Percentiles rank a stretch among this genome's conserved stretches.
phyloP scores from a whole-genome alignment of 2,888 invertebrate genomes.

The Ophonus ardosiacus region DNA sequence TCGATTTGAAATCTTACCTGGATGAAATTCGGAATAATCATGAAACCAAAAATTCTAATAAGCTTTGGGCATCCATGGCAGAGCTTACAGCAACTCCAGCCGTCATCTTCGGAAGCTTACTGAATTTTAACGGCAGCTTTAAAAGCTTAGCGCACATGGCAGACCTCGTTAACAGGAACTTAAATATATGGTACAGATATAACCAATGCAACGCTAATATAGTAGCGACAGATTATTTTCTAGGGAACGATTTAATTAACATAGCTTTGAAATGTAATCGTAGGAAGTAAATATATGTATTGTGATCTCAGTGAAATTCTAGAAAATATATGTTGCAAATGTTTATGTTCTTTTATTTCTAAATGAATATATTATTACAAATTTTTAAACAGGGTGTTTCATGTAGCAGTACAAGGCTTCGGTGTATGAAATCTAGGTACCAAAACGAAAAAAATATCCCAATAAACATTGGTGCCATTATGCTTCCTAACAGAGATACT shows the following conservation, averaged over 20 bases:
- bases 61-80: constrained; percentile 84
- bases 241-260: constrained; percentile 85
- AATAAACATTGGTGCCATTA: too few relatives aligned
- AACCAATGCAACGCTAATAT: constrained; percentile 84
- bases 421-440: too few relatives aligned
- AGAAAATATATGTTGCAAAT: not conserved
- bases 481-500: too few relatives aligned
- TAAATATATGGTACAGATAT: constrained; percentile 83
- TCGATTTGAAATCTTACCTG: constrained; percentile 78
- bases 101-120: constrained; percentile 77
- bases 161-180: constrained; percentile 82
- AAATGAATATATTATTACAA: constrained; percentile 58
- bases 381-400: too few relatives aligned
- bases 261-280: constrained; percentile 79
- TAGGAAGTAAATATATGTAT: not conserved
- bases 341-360: constrained; percentile 9
- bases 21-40: constrained; percentile 74
- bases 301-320: not conserved
- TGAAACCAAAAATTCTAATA: constrained; percentile 75
- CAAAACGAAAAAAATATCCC: too few relatives aligned
- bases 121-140: constrained; percentile 71
- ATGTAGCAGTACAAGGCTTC: too few relatives aligned
- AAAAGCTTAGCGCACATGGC: constrained; percentile 83
- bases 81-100: constrained; percentile 83
- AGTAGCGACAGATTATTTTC: constrained; percentile 85